Percentiles rank a stretch among this genome's conserved stretches.
phyloP scores from a whole-genome alignment of 2,797 vertebrate genomes.

The Gallinago stenura region DNA sequence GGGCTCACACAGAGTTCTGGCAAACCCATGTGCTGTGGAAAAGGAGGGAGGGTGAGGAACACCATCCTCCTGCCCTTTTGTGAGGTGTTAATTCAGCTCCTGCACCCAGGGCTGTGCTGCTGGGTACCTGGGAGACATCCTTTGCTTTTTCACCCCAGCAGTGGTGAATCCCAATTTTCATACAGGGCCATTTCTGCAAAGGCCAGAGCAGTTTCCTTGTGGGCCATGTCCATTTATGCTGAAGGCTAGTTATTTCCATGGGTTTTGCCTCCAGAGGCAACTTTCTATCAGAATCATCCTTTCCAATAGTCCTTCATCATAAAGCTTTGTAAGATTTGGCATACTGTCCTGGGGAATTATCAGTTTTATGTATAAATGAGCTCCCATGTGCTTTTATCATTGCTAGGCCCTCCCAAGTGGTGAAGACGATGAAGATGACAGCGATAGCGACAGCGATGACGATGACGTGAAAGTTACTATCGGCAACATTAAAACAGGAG shows the following conservation, averaged over 20 bases:
- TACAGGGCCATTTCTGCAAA: not conserved
- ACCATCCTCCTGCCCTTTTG: not conserved
- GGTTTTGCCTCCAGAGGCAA: not conserved
- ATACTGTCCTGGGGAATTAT: not conserved
- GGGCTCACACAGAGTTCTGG: not conserved
- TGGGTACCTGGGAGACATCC: not conserved
- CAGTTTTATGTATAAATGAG: not conserved
- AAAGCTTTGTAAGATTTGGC: not conserved
- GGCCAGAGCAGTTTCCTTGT: rapidly evolving
- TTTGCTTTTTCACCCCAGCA: not conserved
- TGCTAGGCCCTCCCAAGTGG: slow-evolving; percentile 71
- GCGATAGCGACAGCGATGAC: slow-evolving; percentile 78
- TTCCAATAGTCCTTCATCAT: not conserved
- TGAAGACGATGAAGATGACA: slow-evolving; percentile 79
- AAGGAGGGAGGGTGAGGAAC: not conserved
- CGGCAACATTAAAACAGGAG: slow-evolving; percentile 80
- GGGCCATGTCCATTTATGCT: not conserved
- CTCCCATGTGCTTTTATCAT: not conserved
- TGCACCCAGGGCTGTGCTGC: not conserved
- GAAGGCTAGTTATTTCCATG: not conserved
- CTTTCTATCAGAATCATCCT: not conserved
- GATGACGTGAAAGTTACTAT: slow-evolving; percentile 83
- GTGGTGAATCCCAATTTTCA: not conserved
- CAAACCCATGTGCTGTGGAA: not conserved
- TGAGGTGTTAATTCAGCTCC: not conserved